These are phyloP conservation scores for Lepidothrix coronata DNA, from an alignment of 2,113 vertebrate genomes.

Conservation along the genomic window DNA sequence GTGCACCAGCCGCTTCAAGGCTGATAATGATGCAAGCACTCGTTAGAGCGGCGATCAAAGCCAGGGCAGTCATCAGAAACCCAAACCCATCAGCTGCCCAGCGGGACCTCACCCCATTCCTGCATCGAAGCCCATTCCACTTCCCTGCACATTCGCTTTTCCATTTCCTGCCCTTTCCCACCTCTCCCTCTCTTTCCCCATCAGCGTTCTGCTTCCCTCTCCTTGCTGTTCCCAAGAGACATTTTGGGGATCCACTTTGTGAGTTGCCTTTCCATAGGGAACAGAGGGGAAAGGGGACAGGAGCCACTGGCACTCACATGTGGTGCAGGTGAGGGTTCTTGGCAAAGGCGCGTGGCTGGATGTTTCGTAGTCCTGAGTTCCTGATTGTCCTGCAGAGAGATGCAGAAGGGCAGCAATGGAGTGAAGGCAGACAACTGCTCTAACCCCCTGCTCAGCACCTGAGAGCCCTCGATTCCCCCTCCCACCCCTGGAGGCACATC, in stretches of 20 bases:
- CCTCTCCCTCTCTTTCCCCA: not conserved
- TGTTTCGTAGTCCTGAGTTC: slow-evolving; percentile 92
- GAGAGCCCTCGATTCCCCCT: rapidly evolving
- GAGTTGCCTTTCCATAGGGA: not conserved
- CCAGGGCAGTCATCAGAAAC: not conserved
- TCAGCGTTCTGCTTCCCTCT: not conserved
- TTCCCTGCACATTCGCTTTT: not conserved
- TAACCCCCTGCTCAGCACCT: not conserved
- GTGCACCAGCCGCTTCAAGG: not conserved
- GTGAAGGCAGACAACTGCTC: not conserved
- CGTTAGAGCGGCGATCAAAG: not conserved
- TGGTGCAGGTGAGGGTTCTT: slow-evolving; percentile 94
- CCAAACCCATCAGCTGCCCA: not conserved
- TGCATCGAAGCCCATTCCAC: not conserved
- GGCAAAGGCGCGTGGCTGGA: slow-evolving; percentile 91
- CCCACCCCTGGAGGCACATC: rapidly evolving
- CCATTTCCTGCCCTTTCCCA: not conserved
- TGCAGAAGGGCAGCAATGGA: not conserved
- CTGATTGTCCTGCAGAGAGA: slow-evolving; percentile 89
- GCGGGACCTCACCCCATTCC: not conserved
- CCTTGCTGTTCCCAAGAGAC: rapidly evolving
- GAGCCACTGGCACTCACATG: slow-evolving; percentile 82
- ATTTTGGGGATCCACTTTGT: rapidly evolving
- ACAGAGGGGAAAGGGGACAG: not conserved
- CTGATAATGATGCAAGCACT: not conserved